Conservation (phyloP, 2,888 invertebrate genomes). For the Endotricha flammealis region DNA sequence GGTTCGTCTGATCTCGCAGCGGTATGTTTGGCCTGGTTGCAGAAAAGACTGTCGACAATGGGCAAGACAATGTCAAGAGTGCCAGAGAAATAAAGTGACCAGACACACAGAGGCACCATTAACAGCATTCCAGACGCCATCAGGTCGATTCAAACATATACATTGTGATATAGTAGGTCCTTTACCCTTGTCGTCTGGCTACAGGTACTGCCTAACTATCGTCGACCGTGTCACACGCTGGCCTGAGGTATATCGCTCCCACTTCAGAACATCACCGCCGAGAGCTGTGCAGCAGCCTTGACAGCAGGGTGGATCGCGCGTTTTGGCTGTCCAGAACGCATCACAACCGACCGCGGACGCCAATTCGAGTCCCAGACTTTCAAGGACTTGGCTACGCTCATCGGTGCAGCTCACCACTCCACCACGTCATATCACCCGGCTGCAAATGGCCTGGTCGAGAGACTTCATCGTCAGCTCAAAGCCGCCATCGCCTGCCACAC, state of each 20-base stretch:
- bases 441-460: slow-evolving; percentile 1
- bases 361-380: slow-evolving; percentile 18
- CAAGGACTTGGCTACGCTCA: not conserved
- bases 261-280: slow-evolving; percentile 34
- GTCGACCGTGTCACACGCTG: slow-evolving; percentile 39
- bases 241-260: slow-evolving; percentile 27
- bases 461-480: not conserved
- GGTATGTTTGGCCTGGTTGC: slow-evolving; percentile 28
- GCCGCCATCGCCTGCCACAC: not conserved
- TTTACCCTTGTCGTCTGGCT: slow-evolving; percentile 16
- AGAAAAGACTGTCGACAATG: slow-evolving; percentile 16
- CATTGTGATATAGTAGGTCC: slow-evolving; percentile 33
- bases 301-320: slow-evolving; percentile 18
- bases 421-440: slow-evolving; percentile 8
- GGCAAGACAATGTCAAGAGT: slow-evolving; percentile 31
- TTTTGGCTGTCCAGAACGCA: slow-evolving; percentile 21
- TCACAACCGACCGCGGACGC: slow-evolving; percentile 40
- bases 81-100: slow-evolving; percentile 36
- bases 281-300: slow-evolving; percentile 35
- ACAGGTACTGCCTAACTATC: slow-evolving; percentile 25
- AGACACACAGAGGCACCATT: slow-evolving; percentile 13
- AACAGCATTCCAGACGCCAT: slow-evolving; percentile 20
- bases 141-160: slow-evolving; percentile 30
- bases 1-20: slow-evolving; percentile 24
- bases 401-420: not conserved